Conservation (phyloP, 2,797 vertebrate species). For the Enteromius treurensis region DNA sequence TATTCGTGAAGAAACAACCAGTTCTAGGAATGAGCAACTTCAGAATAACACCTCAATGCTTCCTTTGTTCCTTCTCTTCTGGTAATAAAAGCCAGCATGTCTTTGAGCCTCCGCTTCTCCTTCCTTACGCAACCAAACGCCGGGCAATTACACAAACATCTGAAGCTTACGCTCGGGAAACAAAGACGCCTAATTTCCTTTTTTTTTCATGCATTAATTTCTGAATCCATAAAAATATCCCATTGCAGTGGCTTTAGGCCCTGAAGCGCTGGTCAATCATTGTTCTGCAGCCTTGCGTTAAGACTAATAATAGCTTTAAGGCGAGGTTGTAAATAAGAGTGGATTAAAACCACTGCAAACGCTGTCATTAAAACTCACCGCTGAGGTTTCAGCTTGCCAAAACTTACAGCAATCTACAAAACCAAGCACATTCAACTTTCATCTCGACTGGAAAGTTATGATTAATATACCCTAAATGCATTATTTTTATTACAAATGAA, state of each 20-base stretch:
- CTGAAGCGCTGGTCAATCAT: background rate
- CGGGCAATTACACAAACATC: conserved; percentile 66
- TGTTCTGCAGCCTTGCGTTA: background rate
- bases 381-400: background rate
- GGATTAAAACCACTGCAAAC: background rate
- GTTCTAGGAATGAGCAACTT: conserved; percentile 65
- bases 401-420: background rate
- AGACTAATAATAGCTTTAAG: background rate
- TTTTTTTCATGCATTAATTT: background rate
- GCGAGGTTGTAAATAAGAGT: background rate
- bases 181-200: background rate
- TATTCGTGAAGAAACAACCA: conserved; percentile 38
- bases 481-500: background rate
- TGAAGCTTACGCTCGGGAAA: conserved; percentile 33
- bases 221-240: conserved; percentile 6
- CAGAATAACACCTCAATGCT: conserved; percentile 67
- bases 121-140: conserved; percentile 64
- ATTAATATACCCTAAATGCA: background rate
- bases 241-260: background rate
- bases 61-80: conserved; percentile 70
- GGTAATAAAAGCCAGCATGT: conserved; percentile 70
- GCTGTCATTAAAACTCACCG: background rate
- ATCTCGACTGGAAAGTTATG: no score
- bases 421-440: background rate
- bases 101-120: conserved; percentile 11